A percentile compares a stretch with the other conserved stretches of the same genome.
These are phyloP conservation scores for Apis florea DNA, from an alignment of 1,140 invertebrate species.

Conservation along the genomic window DNA sequence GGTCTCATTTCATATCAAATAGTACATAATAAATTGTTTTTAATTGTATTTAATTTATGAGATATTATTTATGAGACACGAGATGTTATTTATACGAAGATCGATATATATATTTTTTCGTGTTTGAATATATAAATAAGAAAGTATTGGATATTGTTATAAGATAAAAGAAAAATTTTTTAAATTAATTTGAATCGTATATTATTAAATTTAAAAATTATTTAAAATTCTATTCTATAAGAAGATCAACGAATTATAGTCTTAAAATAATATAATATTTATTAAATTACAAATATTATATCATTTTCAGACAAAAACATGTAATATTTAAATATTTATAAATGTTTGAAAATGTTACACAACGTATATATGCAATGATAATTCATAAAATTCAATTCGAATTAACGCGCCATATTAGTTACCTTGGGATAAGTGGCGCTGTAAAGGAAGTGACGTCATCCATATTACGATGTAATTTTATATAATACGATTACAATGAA, in stretches of 20 bases:
- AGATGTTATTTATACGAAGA: not conserved
- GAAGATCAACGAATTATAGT: not conserved
- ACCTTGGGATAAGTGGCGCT: not conserved
- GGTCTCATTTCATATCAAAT: not conserved
- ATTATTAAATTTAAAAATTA: not conserved
- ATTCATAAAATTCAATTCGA: not conserved
- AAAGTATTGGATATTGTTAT: not conserved
- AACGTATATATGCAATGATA: rapidly evolving
- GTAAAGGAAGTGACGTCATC: not conserved
- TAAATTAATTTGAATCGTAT: not conserved
- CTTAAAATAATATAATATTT: not conserved
- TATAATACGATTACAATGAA: not conserved
- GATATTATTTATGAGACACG: not conserved
- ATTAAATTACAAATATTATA: not conserved
- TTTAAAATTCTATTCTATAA: not conserved
- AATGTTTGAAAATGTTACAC: no score
- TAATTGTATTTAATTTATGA: not conserved
- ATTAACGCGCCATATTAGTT: not conserved
- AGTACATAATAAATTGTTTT: not conserved
- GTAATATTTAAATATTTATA: not conserved
- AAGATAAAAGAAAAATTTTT: not conserved
- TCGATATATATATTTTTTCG: not conserved
- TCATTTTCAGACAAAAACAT: not conserved
- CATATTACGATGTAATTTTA: not conserved
- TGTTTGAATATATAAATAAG: not conserved